Conservation (phyloP, 2,797 vertebrate species). For the Coccyzus lansbergi region DNA sequence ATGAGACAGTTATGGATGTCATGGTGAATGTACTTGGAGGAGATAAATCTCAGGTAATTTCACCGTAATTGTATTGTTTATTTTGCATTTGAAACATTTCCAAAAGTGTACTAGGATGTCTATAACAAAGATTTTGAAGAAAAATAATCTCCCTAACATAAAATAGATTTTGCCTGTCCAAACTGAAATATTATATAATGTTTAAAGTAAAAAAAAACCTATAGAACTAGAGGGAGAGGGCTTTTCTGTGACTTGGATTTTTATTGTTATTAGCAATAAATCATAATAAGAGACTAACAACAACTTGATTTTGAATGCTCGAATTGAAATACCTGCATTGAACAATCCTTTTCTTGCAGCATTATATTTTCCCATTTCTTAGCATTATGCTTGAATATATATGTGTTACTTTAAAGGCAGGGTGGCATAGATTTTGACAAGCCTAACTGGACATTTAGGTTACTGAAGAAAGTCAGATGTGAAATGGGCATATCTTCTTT, state of each 20-base stretch:
- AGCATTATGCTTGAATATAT: background rate
- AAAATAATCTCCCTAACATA: background rate
- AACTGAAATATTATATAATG: background rate
- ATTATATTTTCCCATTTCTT: background rate
- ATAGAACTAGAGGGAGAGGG: background rate
- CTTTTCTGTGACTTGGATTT: background rate
- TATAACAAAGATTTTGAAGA: background rate
- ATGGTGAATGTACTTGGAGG: slow-evolving; percentile 98
- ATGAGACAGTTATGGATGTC: slow-evolving; percentile 99
- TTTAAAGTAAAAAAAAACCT: background rate
- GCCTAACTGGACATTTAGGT: background rate
- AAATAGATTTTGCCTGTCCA: background rate
- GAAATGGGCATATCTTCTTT: rapidly evolving
- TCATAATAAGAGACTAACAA: background rate
- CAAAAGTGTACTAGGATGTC: background rate
- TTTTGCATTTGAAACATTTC: background rate
- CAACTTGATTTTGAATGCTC: background rate
- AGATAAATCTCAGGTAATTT: slow-evolving; percentile 93
- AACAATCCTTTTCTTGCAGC: background rate
- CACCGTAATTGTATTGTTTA: background rate
- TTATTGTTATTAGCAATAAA: background rate
- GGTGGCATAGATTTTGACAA: background rate
- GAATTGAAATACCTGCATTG: background rate
- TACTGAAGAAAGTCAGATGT: background rate
- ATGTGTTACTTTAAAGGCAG: background rate